Base-by-base conservation (phyloP, 2,797 vertebrate genomes). In the Oceanodroma leucorhoa region DNA sequence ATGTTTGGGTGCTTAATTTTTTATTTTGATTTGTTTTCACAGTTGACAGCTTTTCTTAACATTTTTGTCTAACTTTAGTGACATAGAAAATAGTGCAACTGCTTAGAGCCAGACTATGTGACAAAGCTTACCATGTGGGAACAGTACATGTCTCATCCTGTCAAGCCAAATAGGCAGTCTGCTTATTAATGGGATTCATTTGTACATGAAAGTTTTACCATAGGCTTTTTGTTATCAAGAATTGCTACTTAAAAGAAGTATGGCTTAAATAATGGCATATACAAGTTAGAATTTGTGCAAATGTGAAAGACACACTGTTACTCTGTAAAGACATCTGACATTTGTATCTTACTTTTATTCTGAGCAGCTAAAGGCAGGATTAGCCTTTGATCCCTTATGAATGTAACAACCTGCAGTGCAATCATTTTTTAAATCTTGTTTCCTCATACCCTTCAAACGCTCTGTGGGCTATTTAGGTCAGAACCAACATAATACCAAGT, bases 321-420 rank as follows among this genome's bases (percentile, higher is more conserved):
- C 20, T 64, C 30, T 79, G 58, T 57, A n/a, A 94, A 84, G 89
- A 84, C 40, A 66, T 91, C 92, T 95, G 51, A 82, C 60, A 71
- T 94, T 87, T 94, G 57, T 62, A 60, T 67, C 50, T 73, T 62
- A 45, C 41, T 66, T 90, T 86, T 78, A 73, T 69, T 90, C 61
- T 87, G 69, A 69, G 54, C 46, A 66, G 77, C 73, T 91, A 78
- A 95, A 79, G 66, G n/a, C 20, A 53, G 64, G 79, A 92, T 97
- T 96, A 97, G 70, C 36, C 73, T 95, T 86, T 95, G 83, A 95
- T 95, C 62, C 27, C 38, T 80, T 88, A 87, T 67, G 65, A 92
- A 89, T 94, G 34, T 30, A 93, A 77, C 40, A 94, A 88, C 50
- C 9, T 48, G 43, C 40, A 87, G 90, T 66, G 71, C 19, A 93